These are phyloP conservation scores for Uropetala carovei DNA, from an alignment of 2,888 invertebrate species.

Conservation along the genomic window DNA sequence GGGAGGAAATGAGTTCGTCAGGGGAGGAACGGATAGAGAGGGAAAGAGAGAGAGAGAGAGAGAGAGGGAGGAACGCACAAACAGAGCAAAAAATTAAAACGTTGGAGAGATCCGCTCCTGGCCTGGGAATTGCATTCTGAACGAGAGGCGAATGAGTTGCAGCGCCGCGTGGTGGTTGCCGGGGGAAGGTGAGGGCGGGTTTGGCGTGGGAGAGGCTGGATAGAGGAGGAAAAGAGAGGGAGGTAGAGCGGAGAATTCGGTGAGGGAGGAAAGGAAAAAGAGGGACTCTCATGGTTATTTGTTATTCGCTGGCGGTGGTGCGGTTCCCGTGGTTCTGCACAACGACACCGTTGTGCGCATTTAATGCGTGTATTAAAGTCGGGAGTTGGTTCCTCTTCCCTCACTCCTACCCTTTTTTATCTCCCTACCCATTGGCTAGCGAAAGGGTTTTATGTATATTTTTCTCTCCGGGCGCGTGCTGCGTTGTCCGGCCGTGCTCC, in stretches of 20 bases:
- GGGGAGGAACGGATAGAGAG: not conserved
- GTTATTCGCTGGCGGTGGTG: constrained; percentile 60
- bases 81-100: constrained; percentile 48
- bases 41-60: not conserved
- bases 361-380: constrained; percentile 61
- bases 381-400: not conserved
- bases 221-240: not conserved
- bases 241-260: constrained; percentile 28
- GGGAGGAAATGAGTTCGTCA: not conserved
- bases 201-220: not conserved
- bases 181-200: not conserved
- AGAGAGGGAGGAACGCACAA: not conserved
- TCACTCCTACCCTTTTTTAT: not conserved
- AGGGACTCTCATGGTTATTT: constrained; percentile 47
- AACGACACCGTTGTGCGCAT: constrained; percentile 46
- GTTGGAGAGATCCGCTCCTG: constrained; percentile 51
- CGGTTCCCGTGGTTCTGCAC: constrained; percentile 49
- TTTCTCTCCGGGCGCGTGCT: constrained; percentile 15
- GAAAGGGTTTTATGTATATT: not conserved
- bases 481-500: not conserved
- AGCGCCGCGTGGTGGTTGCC: constrained; percentile 29
- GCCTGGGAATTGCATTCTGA: constrained; percentile 59
- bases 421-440: not conserved
- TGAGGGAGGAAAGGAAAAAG: not conserved
- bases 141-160: constrained; percentile 60